Base-by-base conservation (phyloP, 2,888 invertebrate species). In the Autographa pulchrina region DNA sequence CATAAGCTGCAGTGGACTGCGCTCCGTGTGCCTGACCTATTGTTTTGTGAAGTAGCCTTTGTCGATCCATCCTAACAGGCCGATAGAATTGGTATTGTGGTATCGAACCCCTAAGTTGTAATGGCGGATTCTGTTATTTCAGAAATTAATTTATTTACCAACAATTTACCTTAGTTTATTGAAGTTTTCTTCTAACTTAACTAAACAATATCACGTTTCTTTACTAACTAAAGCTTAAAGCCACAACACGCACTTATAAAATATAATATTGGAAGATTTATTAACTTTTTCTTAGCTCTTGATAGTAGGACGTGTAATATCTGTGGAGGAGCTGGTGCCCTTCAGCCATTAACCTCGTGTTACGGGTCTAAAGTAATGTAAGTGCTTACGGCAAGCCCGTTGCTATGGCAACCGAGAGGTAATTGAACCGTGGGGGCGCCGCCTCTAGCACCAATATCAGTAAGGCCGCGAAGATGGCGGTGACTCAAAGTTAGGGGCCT, bases 351-450 rank as follows among this genome's bases (percentile, higher is more conserved):
- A 72, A 72, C 69, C 74, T 73, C 70, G 60, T 65, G 60, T 67
- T 58, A 67, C 65, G 32, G 59, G 43, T 68, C 68, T 61, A 25
- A 59, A 68, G 68, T 48, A 66, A 54, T 59, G 60, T 61, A 65
- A 61, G 67, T 72, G 64, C 64, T 71, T 43, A 66, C 48, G 56
- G 77, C 56, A 71, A 64, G 74, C 70, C 75, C 69, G 88, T 88
- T 84, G 84, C 88, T 74, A 41, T 43, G 77, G 87, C 79, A 83
- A 87, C 88, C 65, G 74, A 70, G 76, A 74, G 77, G 68, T 74
- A 72, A 83, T 76, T 75, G 77, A 78, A 80, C 80, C 61, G 72
- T 70, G 77, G 80, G 80, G 75, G 82, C 63, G 82, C 65, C 70
- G 62, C 65, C 70, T 77, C 67, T 63, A 77, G 78, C 80, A 76